These are phyloP conservation scores for Heliconius erato DNA, from an alignment of 2,888 invertebrate species.

Conservation along the genomic window DNA sequence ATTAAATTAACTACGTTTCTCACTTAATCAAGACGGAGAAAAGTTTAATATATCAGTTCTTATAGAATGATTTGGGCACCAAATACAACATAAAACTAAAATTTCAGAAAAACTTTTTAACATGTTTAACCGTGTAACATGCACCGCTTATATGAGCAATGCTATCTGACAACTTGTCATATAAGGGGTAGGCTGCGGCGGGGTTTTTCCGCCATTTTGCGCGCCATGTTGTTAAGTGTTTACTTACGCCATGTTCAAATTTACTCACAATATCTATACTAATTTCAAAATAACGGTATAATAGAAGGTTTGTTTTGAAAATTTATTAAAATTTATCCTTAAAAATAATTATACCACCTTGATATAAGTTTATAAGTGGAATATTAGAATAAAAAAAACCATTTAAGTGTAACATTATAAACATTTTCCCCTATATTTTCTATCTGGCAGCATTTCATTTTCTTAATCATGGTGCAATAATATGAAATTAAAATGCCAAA, in stretches of 20 bases:
- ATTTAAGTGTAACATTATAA: not conserved
- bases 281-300: not conserved
- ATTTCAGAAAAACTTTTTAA: slow-evolving; percentile 90
- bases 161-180: slow-evolving; percentile 70
- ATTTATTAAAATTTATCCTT: not conserved
- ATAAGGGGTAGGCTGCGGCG: slow-evolving; percentile 53
- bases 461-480: slow-evolving; percentile 37
- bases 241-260: slow-evolving; percentile 51
- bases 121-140: slow-evolving; percentile 87
- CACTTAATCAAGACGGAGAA: slow-evolving; percentile 92
- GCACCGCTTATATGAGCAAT: slow-evolving; percentile 80
- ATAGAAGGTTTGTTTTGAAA: not conserved
- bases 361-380: not conserved
- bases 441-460: slow-evolving; percentile 20
- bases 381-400: not conserved
- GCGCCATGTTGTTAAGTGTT: slow-evolving; percentile 72
- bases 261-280: slow-evolving; percentile 18
- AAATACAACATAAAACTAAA: slow-evolving; percentile 90
- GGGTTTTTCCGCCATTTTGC: slow-evolving; percentile 51
- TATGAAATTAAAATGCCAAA: slow-evolving; percentile 18
- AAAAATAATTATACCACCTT: not conserved
- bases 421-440: slow-evolving; percentile 14
- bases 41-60: slow-evolving; percentile 90
- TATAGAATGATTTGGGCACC: slow-evolving; percentile 89
- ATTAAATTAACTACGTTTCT: slow-evolving; percentile 77